Percentiles rank a stretch among this genome's conserved stretches.
Evolutionary conservation across 1,140 invertebrate species (phyloP).

Genomic region (Drosophila murphyi): DNA sequence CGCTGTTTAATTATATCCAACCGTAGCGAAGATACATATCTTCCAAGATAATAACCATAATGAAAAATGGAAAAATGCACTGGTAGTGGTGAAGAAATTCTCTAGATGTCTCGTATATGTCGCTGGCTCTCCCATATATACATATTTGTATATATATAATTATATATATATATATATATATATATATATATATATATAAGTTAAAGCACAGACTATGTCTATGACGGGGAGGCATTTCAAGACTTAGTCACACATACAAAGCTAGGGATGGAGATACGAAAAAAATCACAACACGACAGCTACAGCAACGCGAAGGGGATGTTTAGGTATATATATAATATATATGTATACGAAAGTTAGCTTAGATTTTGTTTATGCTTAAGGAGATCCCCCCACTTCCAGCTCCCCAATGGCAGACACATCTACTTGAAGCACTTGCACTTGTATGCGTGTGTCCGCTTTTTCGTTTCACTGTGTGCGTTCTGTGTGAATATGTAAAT

Average conservation of each 20-base stretch:
- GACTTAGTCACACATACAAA: slow-evolving; percentile 69
- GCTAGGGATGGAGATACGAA: slow-evolving; percentile 43
- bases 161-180: slow-evolving; percentile 9
- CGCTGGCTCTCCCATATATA: slow-evolving; percentile 34
- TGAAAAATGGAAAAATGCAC: slow-evolving; percentile 82
- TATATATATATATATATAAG: slow-evolving; percentile 12
- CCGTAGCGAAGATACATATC: slow-evolving; percentile 84
- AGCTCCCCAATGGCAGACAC: not conserved
- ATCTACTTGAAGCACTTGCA: slow-evolving; percentile 53
- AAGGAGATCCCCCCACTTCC: not conserved
- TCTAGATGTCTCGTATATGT: slow-evolving; percentile 56
- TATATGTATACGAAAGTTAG: slow-evolving; percentile 50
- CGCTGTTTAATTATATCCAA: slow-evolving; percentile 84
- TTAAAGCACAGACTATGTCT: not conserved
- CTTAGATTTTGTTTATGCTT: slow-evolving; percentile 57
- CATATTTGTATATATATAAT: slow-evolving; percentile 19
- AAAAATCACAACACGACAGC: slow-evolving; percentile 47
- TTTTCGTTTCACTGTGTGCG: slow-evolving; percentile 66
- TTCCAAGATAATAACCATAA: slow-evolving; percentile 84
- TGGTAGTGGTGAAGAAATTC: slow-evolving; percentile 80
- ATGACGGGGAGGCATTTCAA: slow-evolving; percentile 56
- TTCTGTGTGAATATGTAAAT: slow-evolving; percentile 52
- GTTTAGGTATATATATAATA: slow-evolving; percentile 45
- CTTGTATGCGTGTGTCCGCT: slow-evolving; percentile 74
- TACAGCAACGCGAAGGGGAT: slow-evolving; percentile 44